Conservation (phyloP, 2,113 vertebrate genomes). For the Galemys pyrenaicus region DNA sequence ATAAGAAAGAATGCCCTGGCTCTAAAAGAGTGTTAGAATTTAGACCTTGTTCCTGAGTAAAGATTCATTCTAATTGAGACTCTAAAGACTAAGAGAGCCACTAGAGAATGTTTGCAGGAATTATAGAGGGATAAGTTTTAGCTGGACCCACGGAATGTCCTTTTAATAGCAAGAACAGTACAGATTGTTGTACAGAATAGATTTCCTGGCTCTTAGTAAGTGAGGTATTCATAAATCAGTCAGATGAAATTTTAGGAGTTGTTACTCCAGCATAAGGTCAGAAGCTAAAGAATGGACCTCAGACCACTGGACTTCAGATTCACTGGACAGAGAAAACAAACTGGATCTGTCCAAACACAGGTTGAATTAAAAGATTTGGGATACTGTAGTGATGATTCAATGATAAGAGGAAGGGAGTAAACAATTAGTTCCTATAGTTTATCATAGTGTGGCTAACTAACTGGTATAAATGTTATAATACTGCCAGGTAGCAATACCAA, state of each 20-base stretch:
- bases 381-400: neutral
- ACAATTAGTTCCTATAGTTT: neutral
- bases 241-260: neutral
- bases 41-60: constrained; percentile 44
- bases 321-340: neutral
- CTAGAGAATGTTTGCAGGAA: neutral
- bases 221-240: neutral
- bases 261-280: neutral
- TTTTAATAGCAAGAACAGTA: neutral
- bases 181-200: neutral
- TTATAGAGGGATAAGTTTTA: neutral
- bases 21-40: constrained; percentile 49
- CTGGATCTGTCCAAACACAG: neutral
- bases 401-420: neutral
- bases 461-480: neutral
- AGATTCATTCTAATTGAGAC: neutral
- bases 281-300: neutral
- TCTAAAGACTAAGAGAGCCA: neutral
- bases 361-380: neutral
- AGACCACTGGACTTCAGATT: neutral
- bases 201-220: neutral
- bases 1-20: constrained; percentile 37
- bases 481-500: neutral
- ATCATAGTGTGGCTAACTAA: neutral
- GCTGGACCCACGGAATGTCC: neutral